Base-by-base conservation (phyloP, 2,888 invertebrate species). In the Erebia epiphron region DNA sequence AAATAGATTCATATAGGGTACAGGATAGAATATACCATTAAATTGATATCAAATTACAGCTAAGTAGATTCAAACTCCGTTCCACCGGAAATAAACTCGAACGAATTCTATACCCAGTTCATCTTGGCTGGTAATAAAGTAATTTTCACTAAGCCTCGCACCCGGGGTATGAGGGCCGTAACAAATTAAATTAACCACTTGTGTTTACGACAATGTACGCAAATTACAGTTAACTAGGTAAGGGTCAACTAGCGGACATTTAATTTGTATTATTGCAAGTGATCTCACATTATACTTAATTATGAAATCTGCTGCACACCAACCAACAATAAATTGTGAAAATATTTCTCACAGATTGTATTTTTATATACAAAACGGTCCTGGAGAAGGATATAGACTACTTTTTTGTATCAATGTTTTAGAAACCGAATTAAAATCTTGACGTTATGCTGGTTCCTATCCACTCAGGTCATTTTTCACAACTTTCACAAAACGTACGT, bases 101-200 rank as follows among this genome's bases (percentile, higher is more conserved):
- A 16, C 43, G 46, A 61, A 61, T 18, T 46, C 1, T 21, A n/a
- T n/a, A 62, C 41, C 18, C 16, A 11, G 56, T 21, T 49, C 62
- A 49, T 62, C 62, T 62, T 26, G 21, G 46, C 63, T 16, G 11
- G 41, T 54, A 41, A 41, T 64, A 52, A 41, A 64, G 64, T 54
- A 54, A 64, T 64, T 64, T 64, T n/a, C 26, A 52, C 50, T 54
- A 52, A 64, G 52, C 62, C 14, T 21, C 46, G 46, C 14, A 35
- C 52, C 54, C 54, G 16, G 35, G 63, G 54, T 16, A 14, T 4
- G 46, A 66, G 56, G 56, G 66, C 18, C 7, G 56, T 43, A 41
- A 56, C 66, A 46, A 66, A 66, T 66, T 66, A 46, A 66, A 56
- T 66, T 66, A 66, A 57, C 43, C 41, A 46, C n/a, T 57, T 41